Percentiles rank a stretch among this genome's conserved stretches.
Evolutionary conservation across 2,113 vertebrate species (phyloP).

Genomic region (Tylochromis polylepis): DNA sequence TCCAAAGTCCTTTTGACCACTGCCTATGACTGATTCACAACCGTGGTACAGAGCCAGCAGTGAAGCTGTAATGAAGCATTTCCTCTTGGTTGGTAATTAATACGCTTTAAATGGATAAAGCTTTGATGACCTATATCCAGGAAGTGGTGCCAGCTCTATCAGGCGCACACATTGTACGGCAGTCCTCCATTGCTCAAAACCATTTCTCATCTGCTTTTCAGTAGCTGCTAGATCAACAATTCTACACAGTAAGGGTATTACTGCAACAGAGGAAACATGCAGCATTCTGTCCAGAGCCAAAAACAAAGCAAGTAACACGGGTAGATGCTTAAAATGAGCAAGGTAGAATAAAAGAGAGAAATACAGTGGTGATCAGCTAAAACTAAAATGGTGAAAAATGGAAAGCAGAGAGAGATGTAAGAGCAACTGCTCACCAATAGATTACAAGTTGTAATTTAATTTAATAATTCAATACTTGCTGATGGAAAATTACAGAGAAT

Average conservation of each 20-base stretch:
- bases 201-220: neutral
- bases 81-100: conserved; percentile 13
- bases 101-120: conserved; percentile 3
- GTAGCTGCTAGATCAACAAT: neutral
- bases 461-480: neutral
- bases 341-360: neutral
- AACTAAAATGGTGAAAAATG: neutral
- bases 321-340: neutral
- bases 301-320: neutral
- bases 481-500: neutral
- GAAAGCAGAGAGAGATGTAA: neutral
- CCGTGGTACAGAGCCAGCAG: neutral
- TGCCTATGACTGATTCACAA: neutral
- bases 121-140: neutral
- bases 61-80: neutral
- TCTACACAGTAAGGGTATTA: neutral
- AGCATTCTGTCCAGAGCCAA: neutral
- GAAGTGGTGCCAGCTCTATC: conserved; percentile 2
- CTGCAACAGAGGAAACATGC: neutral
- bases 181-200: neutral
- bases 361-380: neutral
- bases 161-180: neutral
- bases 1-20: neutral
- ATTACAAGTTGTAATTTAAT: neutral
- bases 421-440: neutral